Evolutionary conservation across 2,113 vertebrate genomes (phyloP).

Genomic region (Rhinoderma darwinii): DNA sequence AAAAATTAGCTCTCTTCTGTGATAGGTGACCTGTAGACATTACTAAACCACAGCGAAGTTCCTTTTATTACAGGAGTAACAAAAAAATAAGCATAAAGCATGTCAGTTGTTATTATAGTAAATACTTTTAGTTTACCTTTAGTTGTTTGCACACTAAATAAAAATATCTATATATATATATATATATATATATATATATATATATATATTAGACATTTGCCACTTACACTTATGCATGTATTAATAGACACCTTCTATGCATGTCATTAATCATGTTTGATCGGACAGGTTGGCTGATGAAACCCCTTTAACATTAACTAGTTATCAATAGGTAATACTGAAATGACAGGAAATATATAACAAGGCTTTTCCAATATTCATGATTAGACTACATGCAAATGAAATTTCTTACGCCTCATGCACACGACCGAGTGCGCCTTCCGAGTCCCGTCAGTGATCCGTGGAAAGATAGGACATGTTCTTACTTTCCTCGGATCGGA

Average conservation of each 20-base stretch:
- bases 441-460: too few species aligned
- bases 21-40: too few species aligned
- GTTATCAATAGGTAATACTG: neutral
- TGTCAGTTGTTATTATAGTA: too few species aligned
- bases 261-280: neutral
- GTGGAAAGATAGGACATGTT: too few species aligned
- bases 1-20: too few species aligned
- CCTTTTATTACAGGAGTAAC: too few species aligned
- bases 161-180: neutral
- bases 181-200: neutral
- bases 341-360: neutral
- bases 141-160: neutral
- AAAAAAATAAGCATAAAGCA: too few species aligned
- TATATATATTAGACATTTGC: neutral
- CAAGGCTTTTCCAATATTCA: neutral
- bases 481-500: too few species aligned
- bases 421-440: too few species aligned
- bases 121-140: neutral
- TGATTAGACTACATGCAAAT: neutral
- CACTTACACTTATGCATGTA: neutral
- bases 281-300: neutral
- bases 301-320: neutral
- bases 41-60: too few species aligned
- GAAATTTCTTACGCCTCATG: neutral
- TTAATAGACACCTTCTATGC: neutral